Conservation (phyloP, 2,888 invertebrate species). For the Craniophora ligustri region DNA sequence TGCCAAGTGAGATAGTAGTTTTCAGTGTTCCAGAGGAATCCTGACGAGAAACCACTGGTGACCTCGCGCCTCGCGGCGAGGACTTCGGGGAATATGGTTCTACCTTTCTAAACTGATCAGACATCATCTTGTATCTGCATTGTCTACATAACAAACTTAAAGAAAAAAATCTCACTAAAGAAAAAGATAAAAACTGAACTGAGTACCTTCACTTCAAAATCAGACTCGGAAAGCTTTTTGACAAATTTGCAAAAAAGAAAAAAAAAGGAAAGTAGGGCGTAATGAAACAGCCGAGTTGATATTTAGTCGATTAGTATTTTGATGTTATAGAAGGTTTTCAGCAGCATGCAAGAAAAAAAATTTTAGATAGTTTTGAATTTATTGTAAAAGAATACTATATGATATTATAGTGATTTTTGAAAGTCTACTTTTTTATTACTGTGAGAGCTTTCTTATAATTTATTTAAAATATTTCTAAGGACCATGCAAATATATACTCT, state of each 20-base stretch:
- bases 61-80: constrained; percentile 97
- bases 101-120: constrained; percentile 97
- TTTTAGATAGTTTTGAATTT: no score
- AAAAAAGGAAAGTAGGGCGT: constrained; percentile 12
- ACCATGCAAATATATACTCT: no score
- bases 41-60: constrained; percentile 98
- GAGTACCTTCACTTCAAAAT: constrained; percentile 58
- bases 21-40: constrained; percentile 99
- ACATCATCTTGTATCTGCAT: constrained; percentile 94
- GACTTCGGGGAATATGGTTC: constrained; percentile 98
- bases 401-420: no score
- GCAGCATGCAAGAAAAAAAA: no score
- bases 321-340: no score
- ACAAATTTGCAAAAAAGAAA: constrained; percentile 65
- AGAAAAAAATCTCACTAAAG: constrained; percentile 76
- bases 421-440: no score
- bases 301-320: constrained; percentile 34
- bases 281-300: no score
- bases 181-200: constrained; percentile 78
- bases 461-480: no score
- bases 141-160: constrained; percentile 79
- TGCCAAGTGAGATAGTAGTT: constrained; percentile 98
- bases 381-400: no score
- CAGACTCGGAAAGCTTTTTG: constrained; percentile 68
- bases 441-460: no score